Base-by-base conservation (phyloP, 2,113 vertebrate species). In the Varanus salvator region DNA sequence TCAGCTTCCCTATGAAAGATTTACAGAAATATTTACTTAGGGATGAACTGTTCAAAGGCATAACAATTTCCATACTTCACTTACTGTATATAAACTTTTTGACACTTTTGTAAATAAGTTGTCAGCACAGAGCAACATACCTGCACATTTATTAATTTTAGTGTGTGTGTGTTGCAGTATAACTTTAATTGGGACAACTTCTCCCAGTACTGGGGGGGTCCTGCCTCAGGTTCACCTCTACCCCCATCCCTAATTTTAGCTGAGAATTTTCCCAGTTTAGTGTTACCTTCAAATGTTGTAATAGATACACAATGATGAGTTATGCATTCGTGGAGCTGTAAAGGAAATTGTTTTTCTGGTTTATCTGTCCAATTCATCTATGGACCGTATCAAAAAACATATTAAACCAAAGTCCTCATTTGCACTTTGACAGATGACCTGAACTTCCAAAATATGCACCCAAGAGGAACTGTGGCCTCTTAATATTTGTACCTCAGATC, bases 311-410 rank as follows among this genome's bases (percentile, higher is more conserved):
- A 75, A 0, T 1, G 66, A 0, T 1, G 66, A 0, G 75, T 95
- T 89, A 29, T 82, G 8, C 76, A 82, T 85, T 29, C 87, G 50
- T 54, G 86, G 19, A 80, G 82, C 82, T 86, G 76, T 88, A 89
- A 89, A 89, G 14, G 0, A 54, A 38, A 44, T 23, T 0, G 0
- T 86, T 87, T 90, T 50, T 84, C 91, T 90, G 77, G 89, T 17
- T 54, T 57, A 64, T 66, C 57, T 87, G 60, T 78, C 57, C 66
- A 52, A 81, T 57, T 81, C 29, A 76, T 76, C 3, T 1, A 14
- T 60, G 34, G 85, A 86, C 34, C 25, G 34, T 38, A 25, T 72
- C 52, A 86, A 54, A 76, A 29, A 78, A 50, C 11, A 3, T 54
- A 86, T 76, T 54, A 64, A 17, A 17, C 19, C 21, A 31, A 7